phyloP scores from a whole-genome alignment of 2,797 vertebrate genomes.

The Leptoclinus maculatus region DNA sequence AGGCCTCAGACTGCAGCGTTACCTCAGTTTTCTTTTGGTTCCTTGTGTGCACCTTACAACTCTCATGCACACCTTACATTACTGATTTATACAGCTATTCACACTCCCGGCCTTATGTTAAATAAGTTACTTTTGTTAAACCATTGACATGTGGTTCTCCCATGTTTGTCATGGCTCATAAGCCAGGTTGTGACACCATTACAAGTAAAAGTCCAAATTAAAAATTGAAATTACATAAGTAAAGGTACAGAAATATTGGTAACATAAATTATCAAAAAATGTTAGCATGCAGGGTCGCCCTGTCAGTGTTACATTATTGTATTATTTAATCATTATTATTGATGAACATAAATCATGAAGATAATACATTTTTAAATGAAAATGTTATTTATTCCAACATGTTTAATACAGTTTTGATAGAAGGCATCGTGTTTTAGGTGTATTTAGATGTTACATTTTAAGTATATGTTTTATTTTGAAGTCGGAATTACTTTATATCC shows the following conservation, averaged over 20 bases:
- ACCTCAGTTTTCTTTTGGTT: background rate
- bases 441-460: background rate
- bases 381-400: background rate
- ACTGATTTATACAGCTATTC: background rate
- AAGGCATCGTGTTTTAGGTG: background rate
- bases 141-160: background rate
- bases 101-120: background rate
- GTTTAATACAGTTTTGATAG: background rate
- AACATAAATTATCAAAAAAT: background rate
- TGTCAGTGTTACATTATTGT: background rate
- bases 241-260: background rate
- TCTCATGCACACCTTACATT: background rate
- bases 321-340: background rate
- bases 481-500: conserved; percentile 10
- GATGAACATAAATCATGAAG: background rate
- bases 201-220: background rate
- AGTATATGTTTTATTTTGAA: conserved; percentile 66
- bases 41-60: background rate
- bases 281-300: background rate
- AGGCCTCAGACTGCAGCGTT: background rate
- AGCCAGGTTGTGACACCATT: background rate
- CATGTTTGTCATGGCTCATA: background rate
- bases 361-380: background rate
- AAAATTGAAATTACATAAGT: background rate
- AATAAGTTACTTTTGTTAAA: background rate